Conservation (phyloP, 2,113 vertebrate species). For the Onychostruthus taczanowskii region DNA sequence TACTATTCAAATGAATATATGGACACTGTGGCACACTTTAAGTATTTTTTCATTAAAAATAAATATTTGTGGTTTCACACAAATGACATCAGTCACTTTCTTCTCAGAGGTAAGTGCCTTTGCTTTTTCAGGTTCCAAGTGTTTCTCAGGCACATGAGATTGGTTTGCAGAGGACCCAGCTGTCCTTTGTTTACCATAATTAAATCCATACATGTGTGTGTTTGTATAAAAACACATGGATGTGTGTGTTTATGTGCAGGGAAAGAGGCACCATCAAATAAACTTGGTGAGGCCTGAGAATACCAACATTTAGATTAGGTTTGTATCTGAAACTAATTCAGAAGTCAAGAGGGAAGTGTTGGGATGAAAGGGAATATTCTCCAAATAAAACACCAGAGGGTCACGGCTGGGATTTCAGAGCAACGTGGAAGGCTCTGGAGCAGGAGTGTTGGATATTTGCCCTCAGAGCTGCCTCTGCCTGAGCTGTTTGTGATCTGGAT, state of each 20-base stretch:
- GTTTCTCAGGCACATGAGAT: neutral
- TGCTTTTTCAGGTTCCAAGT: neutral
- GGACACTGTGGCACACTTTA: conserved; percentile 75
- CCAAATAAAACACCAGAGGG: neutral
- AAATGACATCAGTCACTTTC: conserved; percentile 40
- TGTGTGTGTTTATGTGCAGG: neutral
- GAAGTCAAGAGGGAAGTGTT: neutral
- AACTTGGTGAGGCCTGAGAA: neutral
- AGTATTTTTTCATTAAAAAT: conserved; percentile 80
- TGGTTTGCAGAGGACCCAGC: neutral
- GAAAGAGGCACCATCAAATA: neutral
- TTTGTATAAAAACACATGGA: neutral
- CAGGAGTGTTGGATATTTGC: neutral
- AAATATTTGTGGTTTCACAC: conserved; percentile 78
- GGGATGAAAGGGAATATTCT: neutral
- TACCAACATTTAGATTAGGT: neutral
- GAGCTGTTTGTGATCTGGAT: neutral
- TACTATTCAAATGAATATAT: conserved; percentile 74
- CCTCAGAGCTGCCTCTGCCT: neutral
- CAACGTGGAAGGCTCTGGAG: neutral
- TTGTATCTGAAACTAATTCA: neutral
- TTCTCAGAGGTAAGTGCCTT: conserved; percentile 27
- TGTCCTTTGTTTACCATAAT: neutral
- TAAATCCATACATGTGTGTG: neutral
- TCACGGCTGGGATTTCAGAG: neutral